Evolutionary conservation across 2,797 vertebrate genomes (phyloP).

Genomic region (Falco columbarius): DNA sequence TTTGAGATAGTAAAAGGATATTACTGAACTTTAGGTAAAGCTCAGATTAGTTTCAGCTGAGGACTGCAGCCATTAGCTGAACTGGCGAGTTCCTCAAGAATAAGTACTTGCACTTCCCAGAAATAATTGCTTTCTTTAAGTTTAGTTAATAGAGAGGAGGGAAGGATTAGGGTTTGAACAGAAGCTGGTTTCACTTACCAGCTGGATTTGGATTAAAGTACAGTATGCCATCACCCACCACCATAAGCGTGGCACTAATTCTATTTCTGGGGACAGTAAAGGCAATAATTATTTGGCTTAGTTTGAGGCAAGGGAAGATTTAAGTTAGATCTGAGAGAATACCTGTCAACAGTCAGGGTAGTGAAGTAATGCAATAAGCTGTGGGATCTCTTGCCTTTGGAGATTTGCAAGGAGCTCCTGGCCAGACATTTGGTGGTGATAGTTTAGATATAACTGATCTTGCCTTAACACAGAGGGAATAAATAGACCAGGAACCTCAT

Average conservation of each 20-base stretch:
- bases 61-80: background rate
- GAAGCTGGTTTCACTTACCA: background rate
- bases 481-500: background rate
- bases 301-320: background rate
- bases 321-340: background rate
- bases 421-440: background rate
- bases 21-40: background rate
- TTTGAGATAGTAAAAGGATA: background rate
- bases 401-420: background rate
- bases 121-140: background rate
- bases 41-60: background rate
- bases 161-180: background rate
- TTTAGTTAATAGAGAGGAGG: background rate
- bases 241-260: background rate
- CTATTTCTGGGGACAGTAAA: background rate
- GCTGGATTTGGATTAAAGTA: background rate
- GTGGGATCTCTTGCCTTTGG: background rate
- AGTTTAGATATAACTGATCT: background rate
- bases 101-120: background rate
- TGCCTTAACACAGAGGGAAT: background rate
- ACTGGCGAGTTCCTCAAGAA: background rate
- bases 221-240: no score
- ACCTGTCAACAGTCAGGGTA: background rate
- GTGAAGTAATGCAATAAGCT: background rate
- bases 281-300: background rate